Evolutionary conservation across 1,140 invertebrate species (phyloP).

Genomic region (Aleiodes sp.): DNA sequence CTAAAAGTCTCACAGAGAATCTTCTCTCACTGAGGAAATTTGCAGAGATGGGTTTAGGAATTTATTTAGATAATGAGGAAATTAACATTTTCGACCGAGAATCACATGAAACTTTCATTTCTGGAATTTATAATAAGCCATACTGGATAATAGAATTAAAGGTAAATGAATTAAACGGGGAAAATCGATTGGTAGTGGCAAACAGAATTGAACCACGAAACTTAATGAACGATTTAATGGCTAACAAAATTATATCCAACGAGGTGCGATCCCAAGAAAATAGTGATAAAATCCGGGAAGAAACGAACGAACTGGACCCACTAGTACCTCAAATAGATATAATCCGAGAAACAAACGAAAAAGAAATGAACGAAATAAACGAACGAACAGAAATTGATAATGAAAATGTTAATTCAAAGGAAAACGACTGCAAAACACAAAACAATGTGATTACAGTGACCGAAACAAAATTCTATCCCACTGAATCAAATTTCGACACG

Average conservation of each 20-base stretch:
- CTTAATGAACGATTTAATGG: no score
- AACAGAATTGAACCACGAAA: not conserved
- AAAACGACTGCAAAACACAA: no score
- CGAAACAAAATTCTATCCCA: slow-evolving; percentile 9
- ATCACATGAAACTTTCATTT: slow-evolving; percentile 18
- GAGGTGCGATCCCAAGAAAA: no score
- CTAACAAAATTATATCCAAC: no score
- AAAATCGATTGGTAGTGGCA: not conserved
- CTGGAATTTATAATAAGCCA: slow-evolving; percentile 28
- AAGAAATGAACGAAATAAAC: no score
- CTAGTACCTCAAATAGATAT: no score
- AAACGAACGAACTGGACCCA: no score
- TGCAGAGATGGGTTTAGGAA: slow-evolving; percentile 19
- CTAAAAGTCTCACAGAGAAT: slow-evolving; percentile 20
- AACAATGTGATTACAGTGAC: no score
- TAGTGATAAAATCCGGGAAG: no score
- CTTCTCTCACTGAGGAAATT: slow-evolving; percentile 24
- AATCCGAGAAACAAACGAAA: no score
- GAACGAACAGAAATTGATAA: no score
- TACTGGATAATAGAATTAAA: slow-evolving; percentile 32
- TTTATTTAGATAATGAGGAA: slow-evolving; percentile 28
- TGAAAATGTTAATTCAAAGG: no score
- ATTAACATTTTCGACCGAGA: slow-evolving; percentile 18
- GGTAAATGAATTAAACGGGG: slow-evolving; percentile 11
- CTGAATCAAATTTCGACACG: slow-evolving; percentile 17